These are phyloP conservation scores for Halcyon malimbica DNA, from an alignment of 2,113 vertebrate genomes.

Conservation along the genomic window DNA sequence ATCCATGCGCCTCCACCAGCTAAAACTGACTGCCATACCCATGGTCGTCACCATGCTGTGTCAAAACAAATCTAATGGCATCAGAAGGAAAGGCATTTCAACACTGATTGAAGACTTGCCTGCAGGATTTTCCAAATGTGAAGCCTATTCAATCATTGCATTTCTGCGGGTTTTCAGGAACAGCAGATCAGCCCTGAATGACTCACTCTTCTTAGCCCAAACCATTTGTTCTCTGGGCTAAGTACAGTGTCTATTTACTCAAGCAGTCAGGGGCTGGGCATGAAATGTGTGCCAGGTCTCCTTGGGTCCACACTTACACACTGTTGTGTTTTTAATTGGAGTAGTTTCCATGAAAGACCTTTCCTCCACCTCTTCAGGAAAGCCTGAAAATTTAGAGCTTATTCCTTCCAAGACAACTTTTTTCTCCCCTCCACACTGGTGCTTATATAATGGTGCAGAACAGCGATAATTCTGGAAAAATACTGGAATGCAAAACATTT, in stretches of 20 bases:
- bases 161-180: conserved; percentile 15
- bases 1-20: neutral
- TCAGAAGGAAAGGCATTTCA: neutral
- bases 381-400: neutral
- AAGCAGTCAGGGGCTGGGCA: neutral
- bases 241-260: neutral
- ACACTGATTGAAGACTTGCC: neutral
- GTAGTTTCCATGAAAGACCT: neutral
- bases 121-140: conserved; percentile 31
- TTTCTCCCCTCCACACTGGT: neutral
- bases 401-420: neutral
- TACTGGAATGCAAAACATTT: neutral
- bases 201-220: conserved; percentile 16
- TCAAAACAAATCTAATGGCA: conserved; percentile 27
- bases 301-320: neutral
- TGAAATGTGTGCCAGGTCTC: conserved; percentile 23
- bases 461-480: conserved; percentile 7
- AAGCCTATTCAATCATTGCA: neutral
- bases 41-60: neutral
- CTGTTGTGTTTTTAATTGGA: neutral
- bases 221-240: conserved; percentile 6
- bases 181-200: neutral
- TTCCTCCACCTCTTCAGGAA: neutral
- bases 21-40: neutral
- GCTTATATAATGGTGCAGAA: neutral